These are phyloP conservation scores for Acromyrmex charruanus DNA, from an alignment of 1,140 invertebrate genomes.

Conservation along the genomic window DNA sequence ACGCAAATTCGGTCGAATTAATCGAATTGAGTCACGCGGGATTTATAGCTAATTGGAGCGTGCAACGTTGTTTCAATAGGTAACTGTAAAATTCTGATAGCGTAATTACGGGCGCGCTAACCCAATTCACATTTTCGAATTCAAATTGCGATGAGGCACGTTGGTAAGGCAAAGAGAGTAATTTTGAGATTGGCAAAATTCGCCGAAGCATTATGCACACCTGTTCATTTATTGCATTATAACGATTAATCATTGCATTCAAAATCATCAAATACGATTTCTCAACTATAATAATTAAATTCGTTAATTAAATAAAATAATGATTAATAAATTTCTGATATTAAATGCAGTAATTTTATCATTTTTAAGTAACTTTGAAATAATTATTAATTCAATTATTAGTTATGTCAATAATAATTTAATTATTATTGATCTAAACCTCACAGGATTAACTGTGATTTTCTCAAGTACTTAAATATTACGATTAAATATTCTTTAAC, in stretches of 20 bases:
- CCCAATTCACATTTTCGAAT: constrained; percentile 23
- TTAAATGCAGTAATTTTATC: neutral
- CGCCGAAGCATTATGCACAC: neutral
- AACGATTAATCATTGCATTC: neutral
- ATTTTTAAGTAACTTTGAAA: neutral
- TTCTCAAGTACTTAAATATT: neutral
- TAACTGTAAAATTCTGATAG: constrained; percentile 55
- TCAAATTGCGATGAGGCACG: constrained; percentile 14
- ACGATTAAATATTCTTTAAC: neutral
- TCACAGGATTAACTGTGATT: neutral
- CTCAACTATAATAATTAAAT: neutral
- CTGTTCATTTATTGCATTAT: constrained; percentile 4
- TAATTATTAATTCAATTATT: constrained; percentile 5
- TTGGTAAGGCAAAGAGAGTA: neutral
- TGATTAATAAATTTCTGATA: neutral
- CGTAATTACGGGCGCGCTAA: constrained; percentile 30
- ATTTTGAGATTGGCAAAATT: constrained; percentile 32
- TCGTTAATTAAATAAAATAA: constrained; percentile 3
- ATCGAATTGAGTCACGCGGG: constrained; percentile 54
- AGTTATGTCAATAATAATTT: neutral
- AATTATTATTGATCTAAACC: neutral
- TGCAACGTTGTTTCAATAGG: constrained; percentile 47
- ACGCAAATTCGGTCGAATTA: constrained; percentile 60
- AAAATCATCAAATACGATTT: neutral
- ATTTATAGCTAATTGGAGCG: constrained; percentile 60